Evolutionary conservation across 2,888 invertebrate species (phyloP).

Genomic region (Melipona bicolor): DNA sequence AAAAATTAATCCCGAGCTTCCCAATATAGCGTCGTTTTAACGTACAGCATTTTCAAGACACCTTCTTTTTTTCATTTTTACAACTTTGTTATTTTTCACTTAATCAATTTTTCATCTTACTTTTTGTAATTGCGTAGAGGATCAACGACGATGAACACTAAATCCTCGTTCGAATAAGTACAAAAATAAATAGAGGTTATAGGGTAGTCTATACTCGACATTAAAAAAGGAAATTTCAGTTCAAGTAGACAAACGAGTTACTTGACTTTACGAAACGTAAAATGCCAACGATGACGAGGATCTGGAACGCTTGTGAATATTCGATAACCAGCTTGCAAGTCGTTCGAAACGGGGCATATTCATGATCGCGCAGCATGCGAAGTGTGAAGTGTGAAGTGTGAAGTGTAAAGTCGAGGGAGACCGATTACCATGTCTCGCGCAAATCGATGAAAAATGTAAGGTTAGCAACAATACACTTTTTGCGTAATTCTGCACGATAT

Average conservation of each 20-base stretch:
- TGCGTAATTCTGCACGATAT: constrained; percentile 1
- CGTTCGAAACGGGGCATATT: constrained; percentile 53
- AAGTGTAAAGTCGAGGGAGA: constrained; percentile 52
- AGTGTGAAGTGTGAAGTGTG: constrained; percentile 45
- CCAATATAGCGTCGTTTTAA: neutral
- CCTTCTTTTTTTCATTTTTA: neutral
- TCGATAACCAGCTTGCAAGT: neutral
- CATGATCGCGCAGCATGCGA: constrained; percentile 38
- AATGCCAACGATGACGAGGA: no score
- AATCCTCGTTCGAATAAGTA: no score
- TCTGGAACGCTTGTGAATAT: no score
- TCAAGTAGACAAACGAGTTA: no score
- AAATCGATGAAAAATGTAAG: constrained; percentile 59
- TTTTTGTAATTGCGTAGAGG: no score
- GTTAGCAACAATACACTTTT: constrained; percentile 36
- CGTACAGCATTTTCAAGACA: neutral
- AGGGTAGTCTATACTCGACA: no score
- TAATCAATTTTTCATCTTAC: no score
- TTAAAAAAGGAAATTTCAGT: no score
- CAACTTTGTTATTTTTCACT: no score
- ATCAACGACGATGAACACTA: no score
- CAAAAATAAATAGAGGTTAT: no score
- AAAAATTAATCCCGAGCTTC: neutral
- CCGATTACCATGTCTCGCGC: constrained; percentile 29
- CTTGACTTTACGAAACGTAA: no score